These are phyloP conservation scores for Leptinotarsa juncta DNA, from an alignment of 2,888 invertebrate species.

Conservation along the genomic window DNA sequence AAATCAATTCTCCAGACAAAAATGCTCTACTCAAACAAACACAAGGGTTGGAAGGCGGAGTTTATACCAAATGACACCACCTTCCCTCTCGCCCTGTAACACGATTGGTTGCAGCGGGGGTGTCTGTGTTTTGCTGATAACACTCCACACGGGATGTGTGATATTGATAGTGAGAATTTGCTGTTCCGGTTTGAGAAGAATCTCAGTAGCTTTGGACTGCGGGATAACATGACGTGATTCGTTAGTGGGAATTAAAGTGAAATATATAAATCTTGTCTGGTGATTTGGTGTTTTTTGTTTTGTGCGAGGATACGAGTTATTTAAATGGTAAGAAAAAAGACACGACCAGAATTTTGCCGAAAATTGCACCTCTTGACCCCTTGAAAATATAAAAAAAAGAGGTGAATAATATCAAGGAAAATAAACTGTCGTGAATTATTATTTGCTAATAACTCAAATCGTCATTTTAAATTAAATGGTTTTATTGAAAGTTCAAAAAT, in stretches of 20 bases:
- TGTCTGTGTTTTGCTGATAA: constrained; percentile 55
- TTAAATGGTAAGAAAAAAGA: background rate
- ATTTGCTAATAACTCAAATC: too few species aligned
- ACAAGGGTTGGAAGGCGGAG: constrained; percentile 21
- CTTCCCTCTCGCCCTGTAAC: background rate
- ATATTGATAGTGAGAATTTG: constrained; percentile 53
- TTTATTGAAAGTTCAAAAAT: too few species aligned
- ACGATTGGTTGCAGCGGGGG: constrained; percentile 52
- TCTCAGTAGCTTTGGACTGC: constrained; percentile 1
- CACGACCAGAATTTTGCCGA: background rate
- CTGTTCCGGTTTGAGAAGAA: constrained; percentile 47
- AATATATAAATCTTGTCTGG: background rate
- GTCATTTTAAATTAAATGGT: too few species aligned
- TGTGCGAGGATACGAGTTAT: background rate
- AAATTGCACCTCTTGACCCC: too few species aligned
- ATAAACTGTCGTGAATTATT: too few species aligned
- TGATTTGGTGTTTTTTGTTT: background rate
- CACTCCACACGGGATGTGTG: constrained; percentile 53
- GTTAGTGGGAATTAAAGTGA: background rate
- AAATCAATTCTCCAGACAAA: constrained; percentile 1
- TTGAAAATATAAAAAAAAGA: too few species aligned
- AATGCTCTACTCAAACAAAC: background rate
- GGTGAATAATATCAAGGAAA: too few species aligned
- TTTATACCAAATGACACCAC: background rate
- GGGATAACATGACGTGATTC: constrained; percentile 9